Base-by-base conservation (phyloP, 2,113 vertebrate species). In the Dromiciops gliroides region DNA sequence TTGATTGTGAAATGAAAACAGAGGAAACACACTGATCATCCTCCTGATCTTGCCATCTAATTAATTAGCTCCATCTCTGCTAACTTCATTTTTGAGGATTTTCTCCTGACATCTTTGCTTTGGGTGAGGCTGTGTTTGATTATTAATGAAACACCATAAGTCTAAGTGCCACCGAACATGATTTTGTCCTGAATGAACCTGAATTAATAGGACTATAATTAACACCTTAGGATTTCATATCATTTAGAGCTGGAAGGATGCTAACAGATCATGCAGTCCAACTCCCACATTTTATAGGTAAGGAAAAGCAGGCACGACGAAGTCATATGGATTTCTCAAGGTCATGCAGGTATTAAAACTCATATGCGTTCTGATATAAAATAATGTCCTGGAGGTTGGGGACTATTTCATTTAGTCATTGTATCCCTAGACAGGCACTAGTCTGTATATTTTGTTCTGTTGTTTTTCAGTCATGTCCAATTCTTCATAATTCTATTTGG, bases 1-100 rank as follows among this genome's bases (percentile, higher is more conserved):
- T 97, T 0, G 97, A 98, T 90, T 95, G 93, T 92, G 96, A 97
- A 98, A 93, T 96, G 96, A 97, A 98, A 96, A 1, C 92, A 95
- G 92, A 97, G n/a, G n/a, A 97, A 94, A 95, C 3, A 0, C 75
- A 83, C 94, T 91, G 37, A 23, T 48, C 2, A 12, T 89, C 7
- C 89, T 95, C 60, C 92, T 83, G 67, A 96, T 91, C 50, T 26
- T 96, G 52, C 90, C 56, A 24, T 52, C 93, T 48, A 93, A 50
- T 56, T 83, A 49, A 97, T 90, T 56, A 75, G 51, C 48, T 49
- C 89, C 92, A 48, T 0, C 92, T 31, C 8, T 10, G 50, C 23
- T 49, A 50, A 92, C 51, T 92, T 44, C n/a, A n/a, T 48, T 89
- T 93, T 23, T 16, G 44, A 19, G 48, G 4, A 0, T 9, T 90